A percentile compares a stretch with the other conserved stretches of the same genome.
Conservation (phyloP, 2,888 invertebrate genomes). For the Apodemia mormo region DNA sequence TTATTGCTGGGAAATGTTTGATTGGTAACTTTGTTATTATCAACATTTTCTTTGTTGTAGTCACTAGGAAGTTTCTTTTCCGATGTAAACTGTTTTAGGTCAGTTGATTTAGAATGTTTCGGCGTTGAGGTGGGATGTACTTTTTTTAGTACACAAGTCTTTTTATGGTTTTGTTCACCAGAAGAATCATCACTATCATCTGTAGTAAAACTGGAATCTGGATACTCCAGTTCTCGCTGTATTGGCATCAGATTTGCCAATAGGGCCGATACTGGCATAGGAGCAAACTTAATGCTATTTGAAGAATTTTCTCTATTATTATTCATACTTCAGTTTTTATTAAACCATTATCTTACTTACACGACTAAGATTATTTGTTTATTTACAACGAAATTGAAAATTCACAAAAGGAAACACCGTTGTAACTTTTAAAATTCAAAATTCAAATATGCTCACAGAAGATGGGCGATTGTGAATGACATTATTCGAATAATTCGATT, state of each 20-base stretch:
- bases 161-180: conserved; percentile 45
- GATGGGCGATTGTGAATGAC: no score
- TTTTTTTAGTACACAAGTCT: conserved; percentile 47
- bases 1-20: conserved; percentile 53
- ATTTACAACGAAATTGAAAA: neutral
- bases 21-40: conserved; percentile 46
- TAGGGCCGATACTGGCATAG: conserved; percentile 73
- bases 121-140: conserved; percentile 48
- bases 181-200: conserved; percentile 66
- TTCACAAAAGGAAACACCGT: neutral
- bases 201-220: conserved; percentile 58
- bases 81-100: conserved; percentile 52
- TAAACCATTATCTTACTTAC: neutral
- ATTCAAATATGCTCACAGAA: neutral
- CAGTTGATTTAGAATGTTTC: conserved; percentile 47
- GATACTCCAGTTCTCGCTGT: conserved; percentile 51
- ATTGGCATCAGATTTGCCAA: conserved; percentile 65
- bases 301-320: conserved; percentile 64
- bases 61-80: conserved; percentile 53
- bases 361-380: neutral
- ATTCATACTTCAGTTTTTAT: conserved; percentile 49
- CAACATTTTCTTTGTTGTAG: conserved; percentile 59
- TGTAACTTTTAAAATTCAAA: neutral
- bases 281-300: conserved; percentile 69
- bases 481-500: no score